These are phyloP conservation scores for Pedicia rivosa DNA, from an alignment of 2,888 invertebrate species.

Conservation along the genomic window DNA sequence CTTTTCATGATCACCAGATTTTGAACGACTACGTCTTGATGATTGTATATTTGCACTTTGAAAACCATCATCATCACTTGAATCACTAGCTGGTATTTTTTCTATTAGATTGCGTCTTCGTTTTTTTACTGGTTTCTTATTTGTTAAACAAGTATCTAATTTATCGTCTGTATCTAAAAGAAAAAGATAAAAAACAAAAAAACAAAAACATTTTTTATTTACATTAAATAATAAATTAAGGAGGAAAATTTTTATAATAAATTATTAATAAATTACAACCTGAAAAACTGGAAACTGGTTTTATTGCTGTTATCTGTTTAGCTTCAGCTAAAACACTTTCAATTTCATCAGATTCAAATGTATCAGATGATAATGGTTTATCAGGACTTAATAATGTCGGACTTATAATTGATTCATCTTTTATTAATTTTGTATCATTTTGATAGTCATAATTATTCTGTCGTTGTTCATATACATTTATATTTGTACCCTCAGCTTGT, in stretches of 20 bases:
- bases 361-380: slow-evolving; percentile 11
- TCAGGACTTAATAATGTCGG: slow-evolving; percentile 17
- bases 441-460: neutral
- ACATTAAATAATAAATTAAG: neutral
- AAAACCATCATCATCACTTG: slow-evolving; percentile 19
- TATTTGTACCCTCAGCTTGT: neutral
- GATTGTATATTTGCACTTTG: slow-evolving; percentile 13
- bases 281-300: slow-evolving; percentile 13
- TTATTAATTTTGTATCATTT: neutral
- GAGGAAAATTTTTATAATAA: no score
- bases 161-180: slow-evolving; percentile 14
- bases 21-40: slow-evolving; percentile 12
- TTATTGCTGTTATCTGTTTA: slow-evolving; percentile 18
- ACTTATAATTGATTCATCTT: slow-evolving; percentile 8
- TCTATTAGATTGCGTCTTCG: slow-evolving; percentile 12
- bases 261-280: no score
- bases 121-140: slow-evolving; percentile 14
- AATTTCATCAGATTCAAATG: slow-evolving; percentile 15
- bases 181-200: neutral
- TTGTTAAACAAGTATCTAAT: slow-evolving; percentile 14
- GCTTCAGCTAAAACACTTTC: slow-evolving; percentile 39
- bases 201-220: neutral
- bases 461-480: neutral
- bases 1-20: slow-evolving; percentile 16
- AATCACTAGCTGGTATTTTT: slow-evolving; percentile 23